Evolutionary conservation across 2,113 vertebrate genomes (phyloP).

Genomic region (Raja brachyura): DNA sequence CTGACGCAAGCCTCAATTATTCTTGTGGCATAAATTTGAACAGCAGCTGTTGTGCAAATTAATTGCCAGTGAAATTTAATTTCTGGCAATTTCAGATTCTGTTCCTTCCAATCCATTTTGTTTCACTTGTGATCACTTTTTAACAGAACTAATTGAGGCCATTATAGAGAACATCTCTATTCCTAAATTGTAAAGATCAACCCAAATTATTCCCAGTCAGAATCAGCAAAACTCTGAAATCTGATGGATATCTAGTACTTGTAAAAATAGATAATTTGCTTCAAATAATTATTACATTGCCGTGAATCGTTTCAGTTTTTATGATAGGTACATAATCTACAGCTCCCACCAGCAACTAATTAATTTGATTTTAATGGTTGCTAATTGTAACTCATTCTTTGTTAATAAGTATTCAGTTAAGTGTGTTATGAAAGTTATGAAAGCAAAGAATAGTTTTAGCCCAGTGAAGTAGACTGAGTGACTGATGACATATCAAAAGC

Average conservation of each 20-base stretch:
- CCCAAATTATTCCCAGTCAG: background rate
- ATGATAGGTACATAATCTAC: background rate
- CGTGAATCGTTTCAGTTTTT: background rate
- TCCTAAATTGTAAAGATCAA: background rate
- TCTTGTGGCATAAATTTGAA: no score
- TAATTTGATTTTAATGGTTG: background rate
- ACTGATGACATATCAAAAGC: background rate
- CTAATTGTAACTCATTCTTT: background rate
- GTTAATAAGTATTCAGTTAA: background rate
- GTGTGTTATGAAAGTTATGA: background rate
- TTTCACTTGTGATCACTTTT: background rate
- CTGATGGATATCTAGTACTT: no score
- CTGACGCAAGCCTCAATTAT: no score
- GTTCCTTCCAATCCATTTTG: background rate
- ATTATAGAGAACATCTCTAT: background rate
- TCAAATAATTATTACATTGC: background rate
- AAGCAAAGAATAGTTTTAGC: background rate
- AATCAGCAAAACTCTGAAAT: background rate
- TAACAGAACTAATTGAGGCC: background rate
- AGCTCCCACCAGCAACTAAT: background rate
- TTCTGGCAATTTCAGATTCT: background rate
- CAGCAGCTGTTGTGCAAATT: no score
- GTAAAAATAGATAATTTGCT: background rate
- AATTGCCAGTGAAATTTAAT: background rate
- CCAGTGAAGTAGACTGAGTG: background rate